These are phyloP conservation scores for Mormyrops boulengeri DNA, from an alignment of 2,797 vertebrate species.

Conservation along the genomic window DNA sequence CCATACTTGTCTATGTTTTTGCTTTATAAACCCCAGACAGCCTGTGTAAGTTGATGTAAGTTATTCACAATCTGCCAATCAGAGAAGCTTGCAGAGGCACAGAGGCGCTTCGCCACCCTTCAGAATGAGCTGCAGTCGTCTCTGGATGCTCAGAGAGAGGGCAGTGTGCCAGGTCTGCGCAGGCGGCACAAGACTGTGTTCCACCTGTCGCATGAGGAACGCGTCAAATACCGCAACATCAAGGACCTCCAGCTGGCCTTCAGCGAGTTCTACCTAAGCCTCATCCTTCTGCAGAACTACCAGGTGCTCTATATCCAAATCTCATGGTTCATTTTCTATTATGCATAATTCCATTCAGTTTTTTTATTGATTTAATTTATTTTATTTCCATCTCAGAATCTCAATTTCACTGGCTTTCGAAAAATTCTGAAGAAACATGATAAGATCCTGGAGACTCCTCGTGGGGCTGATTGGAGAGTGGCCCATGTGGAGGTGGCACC, in stretches of 20 bases:
- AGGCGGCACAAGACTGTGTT: conserved; percentile 84
- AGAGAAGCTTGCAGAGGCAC: conserved; percentile 96
- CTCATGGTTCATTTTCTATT: background rate
- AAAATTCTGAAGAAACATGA: conserved; percentile 99
- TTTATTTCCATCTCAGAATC: conserved; percentile 64
- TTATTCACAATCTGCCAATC: conserved; percentile 23
- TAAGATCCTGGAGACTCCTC: conserved; percentile 89
- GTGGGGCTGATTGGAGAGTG: conserved; percentile 93
- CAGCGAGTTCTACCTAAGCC: conserved; percentile 99
- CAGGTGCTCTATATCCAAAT: conserved; percentile 52
- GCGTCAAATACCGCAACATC: conserved; percentile 92
- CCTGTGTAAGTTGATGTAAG: background rate
- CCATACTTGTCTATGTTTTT: background rate
- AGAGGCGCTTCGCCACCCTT: conserved; percentile 87
- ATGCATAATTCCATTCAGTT: background rate
- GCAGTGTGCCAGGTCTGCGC: conserved; percentile 64
- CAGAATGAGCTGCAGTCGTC: conserved; percentile 96
- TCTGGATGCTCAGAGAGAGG: conserved; percentile 89
- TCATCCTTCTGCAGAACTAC: conserved; percentile 94
- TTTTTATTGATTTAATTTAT: background rate
- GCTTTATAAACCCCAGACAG: background rate
- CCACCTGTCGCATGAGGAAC: conserved; percentile 88
- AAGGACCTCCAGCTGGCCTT: conserved; percentile 97
- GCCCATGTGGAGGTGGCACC: conserved; percentile 93
- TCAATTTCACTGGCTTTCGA: conserved; percentile 97